A percentile compares a stretch with the other conserved stretches of the same genome.
Evolutionary conservation across 2,113 vertebrate species (phyloP).

Genomic region (Pteronura brasiliensis): DNA sequence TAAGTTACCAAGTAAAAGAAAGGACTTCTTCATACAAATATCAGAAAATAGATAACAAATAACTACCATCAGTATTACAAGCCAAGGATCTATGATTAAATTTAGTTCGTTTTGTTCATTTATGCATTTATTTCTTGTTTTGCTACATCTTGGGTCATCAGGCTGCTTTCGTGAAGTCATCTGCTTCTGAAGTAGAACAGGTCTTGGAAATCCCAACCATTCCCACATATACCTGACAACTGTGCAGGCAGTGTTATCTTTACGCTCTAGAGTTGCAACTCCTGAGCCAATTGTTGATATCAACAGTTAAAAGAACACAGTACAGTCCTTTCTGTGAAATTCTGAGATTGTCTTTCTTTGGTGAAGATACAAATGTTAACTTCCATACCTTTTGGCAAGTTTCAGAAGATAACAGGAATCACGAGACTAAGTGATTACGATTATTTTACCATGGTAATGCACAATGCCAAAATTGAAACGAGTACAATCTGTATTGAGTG

Average conservation of each 20-base stretch:
- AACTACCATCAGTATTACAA: background rate
- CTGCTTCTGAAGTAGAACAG: background rate
- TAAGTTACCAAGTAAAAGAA: constrained; percentile 12
- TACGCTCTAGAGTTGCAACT: background rate
- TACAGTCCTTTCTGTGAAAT: background rate
- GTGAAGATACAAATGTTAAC: background rate
- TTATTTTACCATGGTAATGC: background rate
- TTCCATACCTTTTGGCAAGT: background rate
- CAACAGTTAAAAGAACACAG: background rate
- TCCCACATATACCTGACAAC: background rate
- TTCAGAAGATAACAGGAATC: background rate
- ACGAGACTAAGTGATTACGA: background rate
- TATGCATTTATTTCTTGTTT: constrained; percentile 15
- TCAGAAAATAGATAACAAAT: constrained; percentile 1
- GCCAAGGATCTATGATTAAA: background rate
- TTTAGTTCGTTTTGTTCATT: background rate
- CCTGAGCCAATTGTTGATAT: background rate
- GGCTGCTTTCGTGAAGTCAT: background rate
- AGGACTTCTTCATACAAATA: background rate
- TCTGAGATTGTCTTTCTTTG: background rate
- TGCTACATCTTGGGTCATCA: background rate
- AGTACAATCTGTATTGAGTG: background rate
- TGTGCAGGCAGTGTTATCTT: background rate
- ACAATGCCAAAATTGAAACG: background rate
- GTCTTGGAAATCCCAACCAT: background rate